Conservation (phyloP, 2,113 vertebrate genomes). For the Columba livia region DNA sequence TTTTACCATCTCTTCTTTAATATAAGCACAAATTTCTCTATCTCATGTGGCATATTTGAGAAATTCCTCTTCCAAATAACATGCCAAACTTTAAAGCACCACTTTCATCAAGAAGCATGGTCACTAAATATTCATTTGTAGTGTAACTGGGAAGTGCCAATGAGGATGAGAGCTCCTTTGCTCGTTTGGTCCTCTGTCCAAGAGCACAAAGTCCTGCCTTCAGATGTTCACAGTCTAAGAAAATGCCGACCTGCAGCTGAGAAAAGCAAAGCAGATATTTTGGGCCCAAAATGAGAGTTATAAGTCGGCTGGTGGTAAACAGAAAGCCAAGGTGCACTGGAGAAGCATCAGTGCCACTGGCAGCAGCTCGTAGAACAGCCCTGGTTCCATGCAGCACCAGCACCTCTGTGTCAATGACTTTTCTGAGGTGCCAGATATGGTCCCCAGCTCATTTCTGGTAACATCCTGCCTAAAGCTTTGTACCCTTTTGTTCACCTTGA, state of each 20-base stretch:
- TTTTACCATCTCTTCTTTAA: neutral
- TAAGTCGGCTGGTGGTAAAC: neutral
- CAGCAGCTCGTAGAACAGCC: neutral
- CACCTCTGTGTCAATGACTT: neutral
- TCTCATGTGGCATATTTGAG: neutral
- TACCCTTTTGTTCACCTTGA: constrained; percentile 18
- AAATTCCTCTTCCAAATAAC: neutral
- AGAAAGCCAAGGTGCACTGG: neutral
- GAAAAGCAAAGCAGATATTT: neutral
- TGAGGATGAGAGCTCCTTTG: neutral
- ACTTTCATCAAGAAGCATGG: neutral
- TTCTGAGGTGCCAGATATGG: neutral
- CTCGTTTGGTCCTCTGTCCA: neutral
- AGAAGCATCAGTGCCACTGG: neutral
- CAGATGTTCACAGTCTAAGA: neutral
- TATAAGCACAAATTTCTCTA: neutral
- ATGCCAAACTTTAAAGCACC: neutral
- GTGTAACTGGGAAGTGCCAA: neutral
- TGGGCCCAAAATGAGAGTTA: neutral
- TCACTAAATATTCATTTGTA: neutral
- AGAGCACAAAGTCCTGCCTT: neutral
- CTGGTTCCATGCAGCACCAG: neutral
- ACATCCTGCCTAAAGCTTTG: neutral
- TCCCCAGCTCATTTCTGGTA: neutral
- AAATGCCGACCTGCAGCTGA: neutral